Evolutionary conservation across 2,797 vertebrate genomes (phyloP).

Genomic region (Pantherophis alleghaniensis): DNA sequence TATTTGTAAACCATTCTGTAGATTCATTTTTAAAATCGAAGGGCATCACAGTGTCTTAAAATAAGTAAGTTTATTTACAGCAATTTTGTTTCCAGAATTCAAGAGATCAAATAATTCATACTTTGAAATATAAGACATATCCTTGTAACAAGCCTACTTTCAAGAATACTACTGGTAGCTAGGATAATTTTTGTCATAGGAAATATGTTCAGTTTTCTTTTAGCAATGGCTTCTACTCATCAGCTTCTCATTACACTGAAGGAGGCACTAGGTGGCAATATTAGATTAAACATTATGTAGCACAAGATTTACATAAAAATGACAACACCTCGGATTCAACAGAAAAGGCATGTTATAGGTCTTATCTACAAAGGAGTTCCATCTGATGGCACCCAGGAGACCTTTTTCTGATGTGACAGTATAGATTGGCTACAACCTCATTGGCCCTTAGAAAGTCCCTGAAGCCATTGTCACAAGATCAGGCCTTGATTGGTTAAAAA

Average conservation of each 20-base stretch:
- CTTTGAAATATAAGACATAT: background rate
- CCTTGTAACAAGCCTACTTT: background rate
- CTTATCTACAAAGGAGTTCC: background rate
- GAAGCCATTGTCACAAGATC: background rate
- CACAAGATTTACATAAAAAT: background rate
- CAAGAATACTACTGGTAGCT: background rate
- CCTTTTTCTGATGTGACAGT: background rate
- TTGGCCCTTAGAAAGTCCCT: background rate
- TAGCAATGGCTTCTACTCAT: background rate
- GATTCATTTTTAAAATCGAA: background rate
- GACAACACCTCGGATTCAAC: background rate
- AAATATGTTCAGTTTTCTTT: background rate
- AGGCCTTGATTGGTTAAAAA: background rate
- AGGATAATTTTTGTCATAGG: background rate
- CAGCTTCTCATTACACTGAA: background rate
- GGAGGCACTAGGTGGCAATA: background rate
- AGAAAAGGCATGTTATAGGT: background rate
- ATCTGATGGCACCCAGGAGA: background rate
- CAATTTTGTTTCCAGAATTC: background rate
- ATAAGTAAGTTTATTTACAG: background rate
- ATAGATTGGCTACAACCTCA: background rate
- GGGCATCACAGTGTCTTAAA: background rate
- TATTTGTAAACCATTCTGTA: background rate
- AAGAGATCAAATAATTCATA: background rate
- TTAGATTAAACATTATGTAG: background rate